Conservation (phyloP, 2,888 invertebrate genomes). For the Andrena minutula region DNA sequence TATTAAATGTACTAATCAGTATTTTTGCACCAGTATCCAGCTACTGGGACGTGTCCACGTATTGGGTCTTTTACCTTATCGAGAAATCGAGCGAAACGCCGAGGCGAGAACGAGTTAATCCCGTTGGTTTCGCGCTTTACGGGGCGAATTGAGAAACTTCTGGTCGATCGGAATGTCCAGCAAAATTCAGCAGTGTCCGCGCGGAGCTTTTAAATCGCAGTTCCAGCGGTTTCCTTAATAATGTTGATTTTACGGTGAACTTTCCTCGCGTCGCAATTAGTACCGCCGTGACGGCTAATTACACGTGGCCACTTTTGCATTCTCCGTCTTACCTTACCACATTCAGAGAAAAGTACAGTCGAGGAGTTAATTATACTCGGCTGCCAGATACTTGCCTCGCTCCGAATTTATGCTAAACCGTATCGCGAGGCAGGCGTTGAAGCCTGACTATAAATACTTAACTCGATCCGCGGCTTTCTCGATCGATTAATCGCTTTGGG, state of each 20-base stretch:
- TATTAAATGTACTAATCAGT: no score
- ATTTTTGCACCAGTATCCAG: no score
- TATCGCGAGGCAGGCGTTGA: conserved; percentile 11
- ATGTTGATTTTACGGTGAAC: conserved; percentile 33
- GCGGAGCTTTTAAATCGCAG: background rate
- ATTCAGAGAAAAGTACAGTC: background rate
- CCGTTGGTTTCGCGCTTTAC: conserved; percentile 4
- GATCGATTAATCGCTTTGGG: background rate
- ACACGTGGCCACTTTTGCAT: conserved; percentile 12
- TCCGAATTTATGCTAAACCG: conserved; percentile 7
- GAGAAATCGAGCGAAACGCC: background rate
- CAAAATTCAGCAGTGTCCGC: background rate
- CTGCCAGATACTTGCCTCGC: background rate
- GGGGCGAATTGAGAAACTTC: background rate
- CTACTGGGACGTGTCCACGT: no score
- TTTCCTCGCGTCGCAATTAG: conserved; percentile 47
- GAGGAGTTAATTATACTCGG: conserved; percentile 12
- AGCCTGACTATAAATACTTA: conserved; percentile 15
- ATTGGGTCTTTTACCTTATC: no score
- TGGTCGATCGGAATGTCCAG: background rate
- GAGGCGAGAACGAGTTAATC: background rate
- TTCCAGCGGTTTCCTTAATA: conserved; percentile 29
- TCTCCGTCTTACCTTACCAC: background rate
- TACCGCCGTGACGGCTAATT: conserved; percentile 26
- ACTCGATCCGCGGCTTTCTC: conserved; percentile 12